phyloP scores from a whole-genome alignment of 2,113 vertebrate genomes.

The Rhabdornis inornatus region DNA sequence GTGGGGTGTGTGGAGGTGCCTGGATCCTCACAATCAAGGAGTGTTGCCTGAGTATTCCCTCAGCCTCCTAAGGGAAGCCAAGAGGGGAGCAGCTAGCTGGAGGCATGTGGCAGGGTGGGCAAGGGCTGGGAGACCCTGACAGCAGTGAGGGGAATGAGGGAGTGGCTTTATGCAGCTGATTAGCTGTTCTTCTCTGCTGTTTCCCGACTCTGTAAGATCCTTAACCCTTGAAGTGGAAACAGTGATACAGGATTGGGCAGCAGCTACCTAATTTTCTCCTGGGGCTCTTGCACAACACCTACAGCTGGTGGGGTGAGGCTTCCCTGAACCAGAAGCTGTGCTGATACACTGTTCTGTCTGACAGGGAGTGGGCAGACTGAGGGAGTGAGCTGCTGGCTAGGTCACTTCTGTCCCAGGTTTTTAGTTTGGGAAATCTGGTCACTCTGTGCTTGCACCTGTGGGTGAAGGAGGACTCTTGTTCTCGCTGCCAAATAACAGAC shows the following conservation, averaged over 20 bases:
- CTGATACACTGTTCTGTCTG: neutral
- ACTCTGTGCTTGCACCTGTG: neutral
- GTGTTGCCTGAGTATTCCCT: neutral
- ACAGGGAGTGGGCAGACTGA: neutral
- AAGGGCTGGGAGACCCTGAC: accelerated
- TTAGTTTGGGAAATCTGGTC: neutral
- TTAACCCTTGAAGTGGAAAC: constrained; percentile 15
- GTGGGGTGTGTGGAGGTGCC: accelerated
- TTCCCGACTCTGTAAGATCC: neutral
- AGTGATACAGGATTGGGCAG: neutral
- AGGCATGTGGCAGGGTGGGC: neutral
- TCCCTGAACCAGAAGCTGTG: neutral
- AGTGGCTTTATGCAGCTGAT: neutral
- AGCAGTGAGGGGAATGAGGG: neutral
- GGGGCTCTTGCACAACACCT: neutral
- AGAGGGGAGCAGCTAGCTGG: neutral
- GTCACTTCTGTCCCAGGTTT: neutral
- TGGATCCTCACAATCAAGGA: neutral
- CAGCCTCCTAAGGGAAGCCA: neutral
- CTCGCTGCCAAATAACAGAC: neutral
- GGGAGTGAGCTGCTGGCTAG: neutral
- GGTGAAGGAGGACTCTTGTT: neutral
- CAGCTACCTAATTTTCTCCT: neutral
- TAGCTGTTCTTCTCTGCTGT: neutral
- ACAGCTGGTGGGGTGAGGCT: neutral